Percentiles rank a stretch among this genome's conserved stretches.
Evolutionary conservation across 2,797 vertebrate species (phyloP).

Genomic region (Streptopelia turtur): DNA sequence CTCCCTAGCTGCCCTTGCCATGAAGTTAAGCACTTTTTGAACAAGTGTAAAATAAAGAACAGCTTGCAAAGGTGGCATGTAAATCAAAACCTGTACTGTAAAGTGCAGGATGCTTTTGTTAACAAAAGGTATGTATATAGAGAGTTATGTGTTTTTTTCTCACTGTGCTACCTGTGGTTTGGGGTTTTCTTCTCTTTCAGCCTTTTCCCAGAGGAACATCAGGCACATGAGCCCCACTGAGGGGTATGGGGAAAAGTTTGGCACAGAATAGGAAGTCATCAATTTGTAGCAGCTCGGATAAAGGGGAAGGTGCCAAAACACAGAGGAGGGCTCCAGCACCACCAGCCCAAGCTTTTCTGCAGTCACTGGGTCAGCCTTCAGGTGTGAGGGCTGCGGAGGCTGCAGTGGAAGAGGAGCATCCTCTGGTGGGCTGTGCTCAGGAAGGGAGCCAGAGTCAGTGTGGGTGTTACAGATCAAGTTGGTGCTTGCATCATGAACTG

Average conservation of each 20-base stretch:
- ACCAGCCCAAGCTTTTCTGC: neutral
- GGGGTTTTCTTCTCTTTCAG: neutral
- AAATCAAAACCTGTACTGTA: neutral
- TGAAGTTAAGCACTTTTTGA: neutral
- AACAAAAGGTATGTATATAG: neutral
- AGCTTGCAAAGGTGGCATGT: neutral
- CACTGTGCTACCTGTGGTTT: neutral
- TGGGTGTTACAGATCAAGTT: no score
- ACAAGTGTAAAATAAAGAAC: neutral
- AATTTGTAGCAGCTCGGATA: neutral
- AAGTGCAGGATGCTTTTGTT: neutral
- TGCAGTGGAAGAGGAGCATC: neutral
- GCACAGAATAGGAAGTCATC: neutral
- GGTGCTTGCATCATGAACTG: neutral
- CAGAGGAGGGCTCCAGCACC: neutral
- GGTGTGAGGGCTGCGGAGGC: neutral
- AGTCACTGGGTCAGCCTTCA: rapidly evolving
- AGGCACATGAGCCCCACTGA: neutral
- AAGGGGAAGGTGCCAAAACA: neutral
- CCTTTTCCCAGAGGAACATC: neutral
- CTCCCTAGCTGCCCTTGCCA: neutral
- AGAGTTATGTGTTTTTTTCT: neutral
- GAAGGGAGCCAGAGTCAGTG: neutral
- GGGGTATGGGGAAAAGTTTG: neutral
- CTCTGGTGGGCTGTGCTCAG: neutral